These are phyloP conservation scores for Theocolax elegans DNA, from an alignment of 1,140 invertebrate species.

Conservation along the genomic window DNA sequence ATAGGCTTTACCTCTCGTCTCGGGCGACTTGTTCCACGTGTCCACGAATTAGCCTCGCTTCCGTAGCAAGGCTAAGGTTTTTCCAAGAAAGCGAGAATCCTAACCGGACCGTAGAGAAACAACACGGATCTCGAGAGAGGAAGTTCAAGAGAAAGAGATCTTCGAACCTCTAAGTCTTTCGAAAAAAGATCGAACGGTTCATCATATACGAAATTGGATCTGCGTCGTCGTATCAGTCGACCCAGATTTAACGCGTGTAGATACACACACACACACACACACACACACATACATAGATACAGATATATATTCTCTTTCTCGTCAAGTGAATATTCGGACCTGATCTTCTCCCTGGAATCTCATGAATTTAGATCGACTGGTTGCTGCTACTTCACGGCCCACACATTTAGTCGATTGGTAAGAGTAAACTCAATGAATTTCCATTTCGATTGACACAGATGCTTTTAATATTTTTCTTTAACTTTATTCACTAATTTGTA, in stretches of 20 bases:
- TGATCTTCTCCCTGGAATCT: slow-evolving; percentile 29
- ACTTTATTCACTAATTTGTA: too few relatives aligned
- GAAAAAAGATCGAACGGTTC: slow-evolving; percentile 32
- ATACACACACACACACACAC: too few relatives aligned
- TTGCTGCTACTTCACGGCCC: too few relatives aligned
- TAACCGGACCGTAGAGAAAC: background rate
- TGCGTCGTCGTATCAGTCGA: slow-evolving; percentile 6
- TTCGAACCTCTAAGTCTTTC: background rate
- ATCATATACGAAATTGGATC: slow-evolving; percentile 35
- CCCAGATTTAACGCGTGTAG: slow-evolving; percentile 31
- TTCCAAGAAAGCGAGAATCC: slow-evolving; percentile 29
- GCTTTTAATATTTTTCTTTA: too few relatives aligned
- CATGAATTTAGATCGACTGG: slow-evolving; percentile 32
- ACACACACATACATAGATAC: too few relatives aligned
- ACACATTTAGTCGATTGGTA: too few relatives aligned
- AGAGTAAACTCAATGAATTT: too few relatives aligned
- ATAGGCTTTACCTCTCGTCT: background rate
- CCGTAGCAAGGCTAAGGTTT: slow-evolving; percentile 16
- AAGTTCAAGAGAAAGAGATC: background rate
- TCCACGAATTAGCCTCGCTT: slow-evolving; percentile 26
- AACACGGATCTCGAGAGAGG: background rate
- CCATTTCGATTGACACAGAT: too few relatives aligned
- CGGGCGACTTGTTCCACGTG: slow-evolving; percentile 30
- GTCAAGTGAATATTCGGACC: slow-evolving; percentile 27
- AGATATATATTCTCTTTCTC: too few relatives aligned